phyloP scores from a whole-genome alignment of 2,797 vertebrate genomes.

The Malacoraja senta region DNA sequence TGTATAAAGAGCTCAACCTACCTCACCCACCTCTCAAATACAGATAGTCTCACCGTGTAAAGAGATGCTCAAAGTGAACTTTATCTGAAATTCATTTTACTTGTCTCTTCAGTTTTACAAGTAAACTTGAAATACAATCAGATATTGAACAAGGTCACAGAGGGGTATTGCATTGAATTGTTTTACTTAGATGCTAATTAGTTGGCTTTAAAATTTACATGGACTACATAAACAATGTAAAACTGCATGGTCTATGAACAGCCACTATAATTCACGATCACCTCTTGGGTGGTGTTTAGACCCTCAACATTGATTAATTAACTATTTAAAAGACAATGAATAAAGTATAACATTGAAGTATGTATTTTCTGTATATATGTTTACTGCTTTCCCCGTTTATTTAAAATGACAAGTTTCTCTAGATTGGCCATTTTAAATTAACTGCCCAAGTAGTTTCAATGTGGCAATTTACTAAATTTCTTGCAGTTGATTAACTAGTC shows the following conservation, averaged over 20 bases:
- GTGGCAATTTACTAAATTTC: background rate
- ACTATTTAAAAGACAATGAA: background rate
- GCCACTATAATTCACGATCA: background rate
- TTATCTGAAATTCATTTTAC: too few relatives aligned
- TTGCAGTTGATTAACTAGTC: background rate
- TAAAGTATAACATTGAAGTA: background rate
- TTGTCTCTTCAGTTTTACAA: too few relatives aligned
- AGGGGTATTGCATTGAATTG: background rate
- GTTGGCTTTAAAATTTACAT: background rate
- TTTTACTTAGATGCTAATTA: background rate
- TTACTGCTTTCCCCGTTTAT: background rate
- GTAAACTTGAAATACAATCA: too few relatives aligned
- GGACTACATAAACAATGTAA: background rate
- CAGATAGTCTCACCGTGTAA: too few relatives aligned
- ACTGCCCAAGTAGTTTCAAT: background rate
- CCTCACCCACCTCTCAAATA: too few relatives aligned
- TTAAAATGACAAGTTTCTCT: background rate
- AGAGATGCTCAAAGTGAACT: too few relatives aligned
- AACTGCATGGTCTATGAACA: background rate
- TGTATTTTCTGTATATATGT: background rate
- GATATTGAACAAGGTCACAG: too few relatives aligned
- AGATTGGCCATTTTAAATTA: background rate
- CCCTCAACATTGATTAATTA: background rate
- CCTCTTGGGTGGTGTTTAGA: background rate
- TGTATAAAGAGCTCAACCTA: too few relatives aligned